Conservation (phyloP, 2,113 vertebrate species). For the Bambusicola thoracicus region DNA sequence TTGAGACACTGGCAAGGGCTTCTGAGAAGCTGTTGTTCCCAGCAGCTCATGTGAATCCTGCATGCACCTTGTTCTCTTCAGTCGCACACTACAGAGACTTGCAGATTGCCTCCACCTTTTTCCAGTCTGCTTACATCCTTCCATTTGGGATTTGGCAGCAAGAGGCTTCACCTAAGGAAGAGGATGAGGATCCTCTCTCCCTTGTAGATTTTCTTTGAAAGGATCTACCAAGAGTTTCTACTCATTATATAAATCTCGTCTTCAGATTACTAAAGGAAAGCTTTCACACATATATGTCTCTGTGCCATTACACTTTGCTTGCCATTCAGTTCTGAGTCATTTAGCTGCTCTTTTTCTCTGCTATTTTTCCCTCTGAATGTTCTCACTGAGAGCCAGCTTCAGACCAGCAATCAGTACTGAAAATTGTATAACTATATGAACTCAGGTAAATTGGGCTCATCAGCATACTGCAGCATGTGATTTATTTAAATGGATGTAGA, state of each 20-base stretch:
- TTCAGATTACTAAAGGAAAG: not conserved
- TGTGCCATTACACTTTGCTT: not conserved
- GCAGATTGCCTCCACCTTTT: not conserved
- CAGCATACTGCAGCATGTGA: fast-evolving
- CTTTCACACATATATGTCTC: not conserved
- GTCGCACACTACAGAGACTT: not conserved
- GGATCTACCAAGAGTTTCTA: not conserved
- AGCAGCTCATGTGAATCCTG: slow-evolving; percentile 1
- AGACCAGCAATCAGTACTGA: not conserved
- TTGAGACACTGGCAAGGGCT: slow-evolving; percentile 7
- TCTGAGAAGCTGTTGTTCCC: slow-evolving; percentile 21
- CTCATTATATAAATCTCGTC: not conserved
- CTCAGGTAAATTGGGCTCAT: not conserved
- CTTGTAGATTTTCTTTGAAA: not conserved
- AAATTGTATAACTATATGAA: not conserved
- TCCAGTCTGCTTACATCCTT: not conserved
- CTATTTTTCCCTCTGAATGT: not conserved
- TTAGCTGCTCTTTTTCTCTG: not conserved
- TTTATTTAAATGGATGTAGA: not conserved
- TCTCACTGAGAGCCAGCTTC: not conserved
- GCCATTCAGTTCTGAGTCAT: not conserved
- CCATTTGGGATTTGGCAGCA: not conserved
- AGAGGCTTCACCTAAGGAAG: not conserved
- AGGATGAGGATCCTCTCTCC: not conserved
- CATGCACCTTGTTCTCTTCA: not conserved